These are phyloP conservation scores for Pitta sordida DNA, from an alignment of 2,113 vertebrate genomes.

Conservation along the genomic window DNA sequence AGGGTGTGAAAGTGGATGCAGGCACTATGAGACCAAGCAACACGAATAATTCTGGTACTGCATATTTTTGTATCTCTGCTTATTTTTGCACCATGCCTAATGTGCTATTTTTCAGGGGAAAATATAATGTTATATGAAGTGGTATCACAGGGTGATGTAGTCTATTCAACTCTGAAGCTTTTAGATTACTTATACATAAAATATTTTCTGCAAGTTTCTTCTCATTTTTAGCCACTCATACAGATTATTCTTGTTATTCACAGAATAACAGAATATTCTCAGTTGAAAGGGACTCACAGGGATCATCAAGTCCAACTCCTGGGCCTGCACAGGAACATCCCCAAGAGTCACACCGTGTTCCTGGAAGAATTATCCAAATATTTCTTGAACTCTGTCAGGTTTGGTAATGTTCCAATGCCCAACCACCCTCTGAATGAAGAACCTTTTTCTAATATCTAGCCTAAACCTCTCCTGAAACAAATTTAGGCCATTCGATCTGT, in stretches of 20 bases:
- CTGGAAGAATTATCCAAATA: neutral
- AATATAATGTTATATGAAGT: neutral
- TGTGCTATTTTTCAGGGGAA: neutral
- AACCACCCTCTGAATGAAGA: neutral
- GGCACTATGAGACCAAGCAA: neutral
- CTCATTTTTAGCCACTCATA: neutral
- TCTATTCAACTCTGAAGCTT: neutral
- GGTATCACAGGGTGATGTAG: neutral
- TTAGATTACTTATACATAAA: neutral
- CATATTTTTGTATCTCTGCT: neutral
- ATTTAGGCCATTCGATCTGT: neutral
- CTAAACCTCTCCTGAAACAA: neutral
- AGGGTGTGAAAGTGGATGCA: neutral
- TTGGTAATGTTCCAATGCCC: neutral
- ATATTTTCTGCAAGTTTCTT: neutral
- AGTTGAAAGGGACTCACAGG: neutral
- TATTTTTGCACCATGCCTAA: neutral
- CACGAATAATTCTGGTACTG: neutral
- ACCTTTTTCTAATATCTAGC: neutral
- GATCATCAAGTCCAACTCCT: neutral
- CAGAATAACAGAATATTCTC: neutral
- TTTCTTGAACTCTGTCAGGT: neutral
- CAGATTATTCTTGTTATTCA: neutral
- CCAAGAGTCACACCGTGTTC: neutral
- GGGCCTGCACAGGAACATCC: neutral